Evolutionary conservation across 1,140 invertebrate species (phyloP).

Genomic region (Teleopsis dalmanni): DNA sequence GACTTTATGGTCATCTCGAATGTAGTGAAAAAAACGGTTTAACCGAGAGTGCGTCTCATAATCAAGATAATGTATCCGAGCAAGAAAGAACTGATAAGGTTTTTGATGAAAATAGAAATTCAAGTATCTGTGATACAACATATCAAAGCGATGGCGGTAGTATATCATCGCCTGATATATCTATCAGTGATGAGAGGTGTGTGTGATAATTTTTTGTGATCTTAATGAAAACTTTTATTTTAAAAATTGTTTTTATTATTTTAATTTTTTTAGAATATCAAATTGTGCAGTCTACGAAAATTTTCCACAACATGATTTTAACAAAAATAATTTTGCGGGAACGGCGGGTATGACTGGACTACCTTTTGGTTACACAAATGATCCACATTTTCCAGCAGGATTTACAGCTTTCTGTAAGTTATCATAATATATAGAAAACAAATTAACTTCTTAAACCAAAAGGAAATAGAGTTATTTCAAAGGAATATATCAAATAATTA

Average conservation of each 20-base stretch:
- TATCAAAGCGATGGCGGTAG: constrained; percentile 38
- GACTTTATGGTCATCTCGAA: constrained; percentile 50
- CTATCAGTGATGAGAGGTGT: constrained; percentile 33
- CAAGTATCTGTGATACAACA: constrained; percentile 22
- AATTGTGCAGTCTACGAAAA: neutral
- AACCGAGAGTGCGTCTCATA: neutral
- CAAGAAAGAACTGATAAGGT: neutral
- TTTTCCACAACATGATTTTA: constrained; percentile 2
- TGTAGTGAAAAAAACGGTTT: constrained; percentile 1
- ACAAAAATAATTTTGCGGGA: neutral
- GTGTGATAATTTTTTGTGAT: neutral
- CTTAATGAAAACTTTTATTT: neutral
- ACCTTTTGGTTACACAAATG: constrained; percentile 24
- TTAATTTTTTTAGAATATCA: constrained; percentile 2
- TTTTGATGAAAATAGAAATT: neutral
- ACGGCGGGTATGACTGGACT: constrained; percentile 9
- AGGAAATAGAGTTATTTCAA: too few relatives aligned
- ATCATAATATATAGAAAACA: too few relatives aligned
- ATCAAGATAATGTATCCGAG: neutral
- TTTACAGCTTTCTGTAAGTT: constrained; percentile 40
- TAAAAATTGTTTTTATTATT: neutral
- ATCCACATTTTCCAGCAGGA: constrained; percentile 35
- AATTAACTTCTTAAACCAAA: too few relatives aligned
- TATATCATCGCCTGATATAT: constrained; percentile 35
- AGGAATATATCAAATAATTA: too few relatives aligned